Evolutionary conservation across 1,140 invertebrate genomes (phyloP), one percentile per base, ranked within the genome.

Genomic region (Drosophila ironensis): DNA sequence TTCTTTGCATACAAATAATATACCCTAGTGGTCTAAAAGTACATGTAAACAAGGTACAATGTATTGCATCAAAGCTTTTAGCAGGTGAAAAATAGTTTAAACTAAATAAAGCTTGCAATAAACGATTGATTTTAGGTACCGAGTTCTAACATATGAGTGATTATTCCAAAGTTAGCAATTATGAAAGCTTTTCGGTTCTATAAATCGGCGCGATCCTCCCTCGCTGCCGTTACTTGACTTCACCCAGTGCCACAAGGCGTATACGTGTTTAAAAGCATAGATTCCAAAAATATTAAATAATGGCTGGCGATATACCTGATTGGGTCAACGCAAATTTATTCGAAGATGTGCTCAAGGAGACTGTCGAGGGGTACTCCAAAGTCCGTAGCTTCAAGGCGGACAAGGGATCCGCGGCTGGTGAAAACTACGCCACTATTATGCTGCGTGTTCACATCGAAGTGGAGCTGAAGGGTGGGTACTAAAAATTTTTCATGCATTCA

Each of bases 361-460:
- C 19, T 8, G 54, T 88, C 4, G 16, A 44, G 4, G 67, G 74
- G 2, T 86, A 72, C 22, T 67, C 33, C 3, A 80, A 80, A 44
- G 64, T 86, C 1, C 74, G 59, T 11, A 72, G 3, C 7, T 75
- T 86, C 5, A 86, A 78, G 37, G 52, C 56, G 5, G 53, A 46
- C 4, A 38, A 19, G 1, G 86, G 76, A 38, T 45, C 61, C 0
- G 59, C 54, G 0, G 69, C 72, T 4, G 86, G 86, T 1, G 87
- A 88, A 48, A 88, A 88, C 41, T 88, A 88, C 42, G 63, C 86
- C 28, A 76, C 53, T 1, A 37, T 82, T 0, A 78, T 72, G 68
- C 14, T 88, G 17, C 44, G 75, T 4, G 28, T 89, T 3, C 57
- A 63, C 16, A 67, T 87, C 4, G 75, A 86, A 9, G 57, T 78